A percentile compares a stretch with the other conserved stretches of the same genome.
Evolutionary conservation across 2,888 invertebrate species (phyloP).

Genomic region (Chrysina gloriosa): DNA sequence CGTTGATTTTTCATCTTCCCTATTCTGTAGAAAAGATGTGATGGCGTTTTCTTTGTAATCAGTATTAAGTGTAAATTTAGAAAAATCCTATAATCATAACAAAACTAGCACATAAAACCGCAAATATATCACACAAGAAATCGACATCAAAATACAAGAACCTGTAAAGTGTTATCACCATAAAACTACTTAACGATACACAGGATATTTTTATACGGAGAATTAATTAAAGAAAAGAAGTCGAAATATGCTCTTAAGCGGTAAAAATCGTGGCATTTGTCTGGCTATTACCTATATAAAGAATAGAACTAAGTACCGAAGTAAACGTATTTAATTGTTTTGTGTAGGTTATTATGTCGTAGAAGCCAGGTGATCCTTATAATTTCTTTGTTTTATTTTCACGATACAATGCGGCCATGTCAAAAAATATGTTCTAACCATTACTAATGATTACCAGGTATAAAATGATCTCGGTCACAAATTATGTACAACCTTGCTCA

Average conservation of each 20-base stretch:
- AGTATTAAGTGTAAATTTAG: conserved; percentile 29
- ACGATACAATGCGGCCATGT: conserved; percentile 46
- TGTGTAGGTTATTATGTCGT: conserved; percentile 41
- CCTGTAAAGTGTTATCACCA: conserved; percentile 33
- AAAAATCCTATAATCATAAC: conserved; percentile 33
- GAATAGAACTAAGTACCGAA: conserved; percentile 30
- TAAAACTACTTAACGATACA: conserved; percentile 37
- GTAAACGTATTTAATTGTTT: conserved; percentile 48
- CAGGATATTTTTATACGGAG: conserved; percentile 20
- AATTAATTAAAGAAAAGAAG: conserved; percentile 35
- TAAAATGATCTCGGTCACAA: conserved; percentile 41
- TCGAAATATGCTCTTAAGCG: conserved; percentile 28
- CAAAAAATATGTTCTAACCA: conserved; percentile 51
- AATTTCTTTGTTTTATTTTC: conserved; percentile 52
- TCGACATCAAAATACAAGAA: conserved; percentile 41
- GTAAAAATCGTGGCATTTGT: conserved; percentile 37
- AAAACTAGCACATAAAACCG: conserved; percentile 35
- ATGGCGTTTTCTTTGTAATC: conserved; percentile 7
- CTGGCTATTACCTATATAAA: conserved; percentile 37
- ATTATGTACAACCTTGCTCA: conserved; percentile 35
- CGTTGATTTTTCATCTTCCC: background rate
- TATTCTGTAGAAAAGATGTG: background rate
- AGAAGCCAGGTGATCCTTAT: conserved; percentile 51
- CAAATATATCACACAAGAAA: conserved; percentile 35
- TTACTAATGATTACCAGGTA: conserved; percentile 50